Base-by-base conservation (phyloP, 2,888 invertebrate genomes). In the Noctua comes region DNA sequence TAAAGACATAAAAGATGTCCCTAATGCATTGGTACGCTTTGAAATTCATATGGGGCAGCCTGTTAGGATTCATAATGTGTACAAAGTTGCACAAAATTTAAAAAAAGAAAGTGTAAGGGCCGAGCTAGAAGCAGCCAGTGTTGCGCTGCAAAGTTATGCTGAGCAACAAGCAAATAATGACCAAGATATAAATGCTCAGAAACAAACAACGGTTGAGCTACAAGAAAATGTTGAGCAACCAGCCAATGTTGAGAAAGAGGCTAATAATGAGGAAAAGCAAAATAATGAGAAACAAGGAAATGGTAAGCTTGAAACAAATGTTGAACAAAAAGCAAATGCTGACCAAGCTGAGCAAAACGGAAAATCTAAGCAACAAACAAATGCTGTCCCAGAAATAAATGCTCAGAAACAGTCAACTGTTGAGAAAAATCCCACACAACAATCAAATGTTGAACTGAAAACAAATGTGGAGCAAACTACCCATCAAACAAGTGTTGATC, bases 31-130 rank as follows among this genome's bases (percentile, higher is more conserved):
- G 72, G 97, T 98, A 1, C 97, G 98, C 84, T 98, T 99, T 91
- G 99, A 99, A 94, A 97, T 97, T 85, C 99, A 99, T 92, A 97
- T 99, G 94, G 97, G 97, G 27, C 98, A 98, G 90, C 99, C 99
- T 0, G 98, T 99, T 0, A 97, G 98, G 91, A 97, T 99, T 84
- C 99, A 99, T 91, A 99, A 99, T 95, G 97, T 98, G 51, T 98
- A 98, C 86, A 98, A 98, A 95, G 93, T 97, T 79, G 98, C 98
- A 2, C 96, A 98, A 84, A 97, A 97, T 83, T 83, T 96, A 54
- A 97, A 97, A 40, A 97, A 97, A 88, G 89, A 90, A 62, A 90
- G 82, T 82, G 21, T 68, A n/a, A 76, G n/a, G 18, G 36, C 57
- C 24, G 57, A 76, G n/a, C n/a, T 43, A n/a, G 27, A 54, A 43